phyloP scores from a whole-genome alignment of 2,113 vertebrate genomes.

The Monopterus albus region DNA sequence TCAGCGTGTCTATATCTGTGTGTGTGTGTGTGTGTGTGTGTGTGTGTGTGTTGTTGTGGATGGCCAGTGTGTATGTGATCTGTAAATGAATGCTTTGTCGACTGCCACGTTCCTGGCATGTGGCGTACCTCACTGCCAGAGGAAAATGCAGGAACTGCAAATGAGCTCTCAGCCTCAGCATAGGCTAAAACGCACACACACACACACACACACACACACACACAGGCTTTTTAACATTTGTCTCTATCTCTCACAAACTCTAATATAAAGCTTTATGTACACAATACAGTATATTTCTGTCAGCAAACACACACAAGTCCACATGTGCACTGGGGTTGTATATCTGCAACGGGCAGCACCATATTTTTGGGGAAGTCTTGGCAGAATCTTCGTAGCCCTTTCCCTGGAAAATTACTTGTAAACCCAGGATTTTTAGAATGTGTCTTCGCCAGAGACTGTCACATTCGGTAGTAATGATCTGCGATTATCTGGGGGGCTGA shows the following conservation, averaged over 20 bases:
- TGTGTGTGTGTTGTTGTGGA: conserved; percentile 41
- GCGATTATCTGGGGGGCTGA: too few relatives aligned
- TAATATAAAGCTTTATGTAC: neutral
- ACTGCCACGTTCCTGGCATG: conserved; percentile 77
- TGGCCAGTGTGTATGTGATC: conserved; percentile 71
- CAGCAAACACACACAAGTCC: too few relatives aligned
- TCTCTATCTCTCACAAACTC: neutral
- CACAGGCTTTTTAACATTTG: conserved; percentile 4
- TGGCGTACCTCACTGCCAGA: conserved; percentile 68
- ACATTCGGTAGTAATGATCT: too few relatives aligned
- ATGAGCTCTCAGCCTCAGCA: conserved; percentile 66
- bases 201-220: conserved; percentile 12
- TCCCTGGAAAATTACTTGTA: too few relatives aligned
- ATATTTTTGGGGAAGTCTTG: neutral
- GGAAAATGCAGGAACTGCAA: conserved; percentile 68
- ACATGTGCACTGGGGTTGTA: neutral
- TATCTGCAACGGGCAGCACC: neutral
- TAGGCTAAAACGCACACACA: conserved; percentile 23
- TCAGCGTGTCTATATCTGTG: conserved; percentile 49
- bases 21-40: conserved; percentile 55
- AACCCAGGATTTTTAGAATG: too few relatives aligned
- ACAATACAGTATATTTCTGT: too few relatives aligned
- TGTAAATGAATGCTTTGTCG: conserved; percentile 72
- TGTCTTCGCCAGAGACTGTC: too few relatives aligned
- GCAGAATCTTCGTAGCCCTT: neutral